Percentiles rank a stretch among this genome's conserved stretches.
Conservation (phyloP, 2,888 invertebrate genomes). For the Aleiodes alternator region DNA sequence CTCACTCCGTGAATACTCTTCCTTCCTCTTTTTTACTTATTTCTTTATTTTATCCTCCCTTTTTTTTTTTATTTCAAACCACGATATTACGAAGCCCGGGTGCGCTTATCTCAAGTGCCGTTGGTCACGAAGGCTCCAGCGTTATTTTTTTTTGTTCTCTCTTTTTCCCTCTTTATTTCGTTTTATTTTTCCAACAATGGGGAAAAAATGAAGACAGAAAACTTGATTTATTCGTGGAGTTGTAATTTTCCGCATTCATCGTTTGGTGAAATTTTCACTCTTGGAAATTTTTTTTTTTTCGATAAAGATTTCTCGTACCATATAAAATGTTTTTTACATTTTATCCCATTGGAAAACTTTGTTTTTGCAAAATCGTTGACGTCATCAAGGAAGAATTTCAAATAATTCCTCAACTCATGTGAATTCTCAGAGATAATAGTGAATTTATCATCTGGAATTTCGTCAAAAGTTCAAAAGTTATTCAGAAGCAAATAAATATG, state of each 20-base stretch:
- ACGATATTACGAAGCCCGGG: slow-evolving; percentile 53
- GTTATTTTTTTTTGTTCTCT: slow-evolving; percentile 38
- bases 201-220: slow-evolving; percentile 41
- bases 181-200: slow-evolving; percentile 19
- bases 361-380: too few relatives aligned
- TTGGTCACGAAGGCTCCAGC: slow-evolving; percentile 54
- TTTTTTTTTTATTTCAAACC: slow-evolving; percentile 40
- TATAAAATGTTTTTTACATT: too few relatives aligned
- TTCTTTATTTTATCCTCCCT: slow-evolving; percentile 30
- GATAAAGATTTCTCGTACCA: background rate
- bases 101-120: slow-evolving; percentile 58
- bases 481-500: background rate
- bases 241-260: slow-evolving; percentile 52
- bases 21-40: slow-evolving; percentile 40
- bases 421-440: too few relatives aligned
- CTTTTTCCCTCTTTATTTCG: slow-evolving; percentile 30
- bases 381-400: too few relatives aligned
- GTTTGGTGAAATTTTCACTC: slow-evolving; percentile 1
- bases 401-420: too few relatives aligned
- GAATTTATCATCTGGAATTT: background rate
- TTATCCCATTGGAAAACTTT: too few relatives aligned
- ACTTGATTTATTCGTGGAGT: slow-evolving; percentile 53
- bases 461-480: background rate
- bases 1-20: slow-evolving; percentile 39
- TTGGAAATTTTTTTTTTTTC: slow-evolving; percentile 2